Base-by-base conservation (phyloP, 2,888 invertebrate genomes). In the Dicyrtomina minuta region DNA sequence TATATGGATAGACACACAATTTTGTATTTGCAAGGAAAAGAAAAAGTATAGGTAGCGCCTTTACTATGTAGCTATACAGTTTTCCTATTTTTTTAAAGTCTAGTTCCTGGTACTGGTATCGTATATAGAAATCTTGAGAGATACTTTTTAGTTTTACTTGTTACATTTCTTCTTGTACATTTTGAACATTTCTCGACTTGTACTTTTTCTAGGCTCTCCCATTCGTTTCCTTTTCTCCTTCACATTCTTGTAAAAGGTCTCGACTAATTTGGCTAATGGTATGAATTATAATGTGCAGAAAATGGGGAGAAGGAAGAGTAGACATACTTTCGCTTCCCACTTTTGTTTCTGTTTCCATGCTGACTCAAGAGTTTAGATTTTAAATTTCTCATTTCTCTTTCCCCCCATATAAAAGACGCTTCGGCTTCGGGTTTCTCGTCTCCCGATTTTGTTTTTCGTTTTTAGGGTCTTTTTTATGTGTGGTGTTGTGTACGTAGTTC, bases 201-300 rank as follows among this genome's bases (percentile, higher is more conserved):
- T 62, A 58, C 56, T 44, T 66, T 66, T 33, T 33, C 8, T 33
- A 33, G 33, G 33, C 8, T 33, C 8, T 33, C 46, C 44, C 66
- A 58, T 56, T 56, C 58, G 44, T 58, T 58, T 58, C 33, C 58
- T 27, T 66, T 20, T 44, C n/a, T n/a, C n/a, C n/a, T n/a, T n/a
- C 22, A 49, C 1, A 49, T 5, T 49, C n/a, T 49, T 20, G 12
- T 6, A 20, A 5, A 20, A n/a, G 49, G 59, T 64, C 62, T 58
- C 53, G 70, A 71, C 67, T 73, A 73, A 73, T 73, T 73, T 73
- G 71, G 71, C 73, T 73, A 73, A 73, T 73, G 73, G 73, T 64
- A 64, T 71, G 73, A 70, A 69, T 73, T 69, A 70, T 65, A 66
- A 70, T 70, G 66, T 64, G 64, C 17, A 27, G 64, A 60, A 53